Evolutionary conservation across 2,113 vertebrate species (phyloP), one percentile per base, ranked within the genome.

Genomic region (Sardina pilchardus): DNA sequence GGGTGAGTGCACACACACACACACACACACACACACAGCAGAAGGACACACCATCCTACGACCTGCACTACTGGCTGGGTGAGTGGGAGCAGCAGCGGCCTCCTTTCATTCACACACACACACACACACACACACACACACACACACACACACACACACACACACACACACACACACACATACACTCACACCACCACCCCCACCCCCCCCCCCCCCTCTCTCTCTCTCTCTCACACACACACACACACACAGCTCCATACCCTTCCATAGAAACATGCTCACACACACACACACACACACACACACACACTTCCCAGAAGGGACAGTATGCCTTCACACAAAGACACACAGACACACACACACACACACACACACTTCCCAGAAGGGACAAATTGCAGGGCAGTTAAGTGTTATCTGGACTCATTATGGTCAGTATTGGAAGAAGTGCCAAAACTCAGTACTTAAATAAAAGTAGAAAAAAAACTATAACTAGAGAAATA

Each of bases 1-100:
- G 0, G 97, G 97, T 97, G 93, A 93, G 94, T 90, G 12, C 45
- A 47, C 45, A 63, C 50, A 53, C 50, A 16, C 4, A 17, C 50
- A 21, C 50, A 56, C 50, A 56, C 50, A 56, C 50, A 21, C 50
- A 19, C 50, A 53, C 50, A 53, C 50, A n/a, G n/a, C n/a, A n/a
- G n/a, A n/a, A n/a, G n/a, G n/a, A 53, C 50, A 53, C 12, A 53
- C n/a, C n/a, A n/a, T n/a, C n/a, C n/a, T n/a, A n/a, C n/a, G n/a
- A n/a, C n/a, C n/a, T n/a, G n/a, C n/a, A n/a, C n/a, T n/a, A n/a
- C n/a, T n/a, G n/a, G n/a, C n/a, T n/a, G n/a, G n/a, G n/a, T n/a
- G n/a, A n/a, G n/a, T n/a, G n/a, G n/a, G n/a, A n/a, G n/a, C n/a
- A n/a, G n/a, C n/a, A n/a, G n/a, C n/a, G n/a, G n/a, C n/a, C n/a